Evolutionary conservation across 1,140 invertebrate genomes (phyloP).

Genomic region (Lutraria rhynchaena): DNA sequence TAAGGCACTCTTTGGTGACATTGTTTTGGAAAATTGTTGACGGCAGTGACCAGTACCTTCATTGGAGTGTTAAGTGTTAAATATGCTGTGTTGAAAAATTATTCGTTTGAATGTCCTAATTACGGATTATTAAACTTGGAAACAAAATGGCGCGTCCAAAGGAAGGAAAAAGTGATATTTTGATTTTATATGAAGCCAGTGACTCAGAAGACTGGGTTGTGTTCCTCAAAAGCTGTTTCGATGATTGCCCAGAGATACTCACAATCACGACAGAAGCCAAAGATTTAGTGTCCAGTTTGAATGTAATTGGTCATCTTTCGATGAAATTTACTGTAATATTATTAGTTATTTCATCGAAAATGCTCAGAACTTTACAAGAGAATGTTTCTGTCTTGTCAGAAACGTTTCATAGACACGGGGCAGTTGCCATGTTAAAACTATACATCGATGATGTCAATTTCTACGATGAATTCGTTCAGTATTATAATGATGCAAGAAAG

Average conservation of each 20-base stretch:
- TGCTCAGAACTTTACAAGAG: conserved; percentile 26
- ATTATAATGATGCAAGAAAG: not conserved
- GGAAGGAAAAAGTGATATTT: conserved; percentile 21
- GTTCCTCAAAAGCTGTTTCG: not conserved
- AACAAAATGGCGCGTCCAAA: conserved; percentile 20
- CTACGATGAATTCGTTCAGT: not conserved
- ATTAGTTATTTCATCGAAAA: conserved; percentile 27
- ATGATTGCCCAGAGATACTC: not conserved
- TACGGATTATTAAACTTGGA: too few species aligned
- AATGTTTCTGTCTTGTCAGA: not conserved
- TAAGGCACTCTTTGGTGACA: too few species aligned
- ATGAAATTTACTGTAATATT: conserved; percentile 6
- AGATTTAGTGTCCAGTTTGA: conserved; percentile 14
- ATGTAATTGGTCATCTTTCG: not conserved
- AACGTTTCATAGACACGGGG: not conserved
- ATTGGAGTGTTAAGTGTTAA: too few species aligned
- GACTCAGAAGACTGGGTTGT: conserved; percentile 17
- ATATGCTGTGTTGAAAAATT: too few species aligned
- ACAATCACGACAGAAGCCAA: not conserved
- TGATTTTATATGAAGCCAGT: conserved; percentile 14
- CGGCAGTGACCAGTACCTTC: too few species aligned
- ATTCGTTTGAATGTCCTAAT: too few species aligned
- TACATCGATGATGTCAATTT: not conserved
- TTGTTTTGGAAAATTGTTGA: too few species aligned
- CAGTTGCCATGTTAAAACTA: conserved; percentile 27